phyloP scores from a whole-genome alignment of 1,140 invertebrate species.

The Lordiphosa stackelbergi region DNA sequence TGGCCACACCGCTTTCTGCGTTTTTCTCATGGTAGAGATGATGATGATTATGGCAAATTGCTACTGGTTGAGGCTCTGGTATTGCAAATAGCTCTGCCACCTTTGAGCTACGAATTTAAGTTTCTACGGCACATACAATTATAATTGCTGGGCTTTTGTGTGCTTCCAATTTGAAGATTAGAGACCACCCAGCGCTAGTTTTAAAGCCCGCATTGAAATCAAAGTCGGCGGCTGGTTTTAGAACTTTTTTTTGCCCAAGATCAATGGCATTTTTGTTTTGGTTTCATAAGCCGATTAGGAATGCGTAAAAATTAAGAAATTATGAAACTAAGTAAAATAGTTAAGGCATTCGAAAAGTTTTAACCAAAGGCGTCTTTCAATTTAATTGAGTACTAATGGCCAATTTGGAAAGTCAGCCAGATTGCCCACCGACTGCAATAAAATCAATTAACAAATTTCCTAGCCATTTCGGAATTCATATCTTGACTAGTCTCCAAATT shows the following conservation, averaged over 20 bases:
- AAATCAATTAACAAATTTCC: constrained; percentile 42
- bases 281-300: constrained; percentile 31
- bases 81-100: constrained; percentile 35
- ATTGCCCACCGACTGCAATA: constrained; percentile 5
- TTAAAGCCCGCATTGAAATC: constrained; percentile 36
- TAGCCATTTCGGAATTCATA: constrained; percentile 29
- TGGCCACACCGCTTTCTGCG: too few relatives aligned
- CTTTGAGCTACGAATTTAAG: constrained; percentile 33
- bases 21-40: too few relatives aligned
- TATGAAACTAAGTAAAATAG: neutral
- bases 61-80: constrained; percentile 6
- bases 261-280: constrained; percentile 21
- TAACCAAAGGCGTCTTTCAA: neutral
- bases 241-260: constrained; percentile 18
- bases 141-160: constrained; percentile 49
- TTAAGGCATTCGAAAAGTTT: constrained; percentile 13
- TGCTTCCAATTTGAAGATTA: constrained; percentile 41
- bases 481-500: constrained; percentile 14
- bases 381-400: constrained; percentile 24
- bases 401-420: neutral
- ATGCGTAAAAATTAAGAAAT: neutral
- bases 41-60: too few relatives aligned
- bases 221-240: constrained; percentile 21
- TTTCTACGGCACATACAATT: constrained; percentile 55
- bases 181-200: constrained; percentile 52